phyloP scores from a whole-genome alignment of 2,113 vertebrate species.

The Embiotoca jacksoni region DNA sequence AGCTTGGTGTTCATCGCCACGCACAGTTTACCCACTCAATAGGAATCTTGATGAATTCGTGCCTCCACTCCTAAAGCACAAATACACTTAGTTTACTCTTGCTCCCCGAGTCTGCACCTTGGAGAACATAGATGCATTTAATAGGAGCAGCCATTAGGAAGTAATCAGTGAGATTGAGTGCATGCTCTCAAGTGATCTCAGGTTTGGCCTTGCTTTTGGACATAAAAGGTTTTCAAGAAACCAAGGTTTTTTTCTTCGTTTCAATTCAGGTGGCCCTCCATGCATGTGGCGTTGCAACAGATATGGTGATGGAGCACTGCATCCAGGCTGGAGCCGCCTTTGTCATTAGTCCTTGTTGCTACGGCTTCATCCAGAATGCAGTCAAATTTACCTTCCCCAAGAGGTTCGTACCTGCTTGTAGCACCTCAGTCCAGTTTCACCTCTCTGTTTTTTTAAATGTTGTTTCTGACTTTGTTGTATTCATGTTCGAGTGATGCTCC shows the following conservation, averaged over 20 bases:
- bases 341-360: conserved; percentile 95
- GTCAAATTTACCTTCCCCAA: conserved; percentile 93
- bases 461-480: conserved; percentile 35
- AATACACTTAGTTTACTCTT: conserved; percentile 60
- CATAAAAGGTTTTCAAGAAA: conserved; percentile 6
- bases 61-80: conserved; percentile 44
- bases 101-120: conserved; percentile 21
- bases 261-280: conserved; percentile 93
- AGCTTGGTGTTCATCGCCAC: conserved; percentile 50
- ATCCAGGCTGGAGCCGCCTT: conserved; percentile 89
- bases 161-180: conserved; percentile 56
- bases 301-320: conserved; percentile 96
- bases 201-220: conserved; percentile 7
- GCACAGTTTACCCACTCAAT: conserved; percentile 60
- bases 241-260: conserved; percentile 16
- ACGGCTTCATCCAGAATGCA: conserved; percentile 97
- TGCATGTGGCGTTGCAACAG: conserved; percentile 96
- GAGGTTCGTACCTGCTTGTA: conserved; percentile 84
- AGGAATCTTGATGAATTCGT: conserved; percentile 53
- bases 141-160: conserved; percentile 47
- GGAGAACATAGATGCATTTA: conserved; percentile 50
- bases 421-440: neutral
- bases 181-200: conserved; percentile 1
- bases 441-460: too few species aligned
- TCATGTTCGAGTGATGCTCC: conserved; percentile 12